Evolutionary conservation across 2,888 invertebrate species (phyloP).

Genomic region (Eurois occulta): DNA sequence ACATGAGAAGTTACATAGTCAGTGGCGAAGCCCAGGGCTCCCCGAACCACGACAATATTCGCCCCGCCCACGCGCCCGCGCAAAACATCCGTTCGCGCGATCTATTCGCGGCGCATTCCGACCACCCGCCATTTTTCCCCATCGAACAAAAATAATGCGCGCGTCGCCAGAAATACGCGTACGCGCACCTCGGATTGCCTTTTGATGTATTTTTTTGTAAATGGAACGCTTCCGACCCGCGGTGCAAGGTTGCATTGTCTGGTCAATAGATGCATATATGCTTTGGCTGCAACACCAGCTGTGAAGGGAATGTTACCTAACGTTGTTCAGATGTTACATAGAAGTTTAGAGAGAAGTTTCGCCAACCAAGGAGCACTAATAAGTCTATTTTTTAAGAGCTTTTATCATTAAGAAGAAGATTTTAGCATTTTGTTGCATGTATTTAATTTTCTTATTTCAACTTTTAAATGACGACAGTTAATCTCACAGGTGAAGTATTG

Average conservation of each 20-base stretch:
- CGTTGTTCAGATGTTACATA: background rate
- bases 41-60: conserved; percentile 63
- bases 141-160: conserved; percentile 84
- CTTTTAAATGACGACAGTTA: conserved; percentile 16
- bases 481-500: background rate
- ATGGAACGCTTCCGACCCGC: conserved; percentile 68
- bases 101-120: conserved; percentile 87
- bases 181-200: conserved; percentile 70
- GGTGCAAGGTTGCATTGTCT: conserved; percentile 69
- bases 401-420: background rate
- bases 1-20: conserved; percentile 15
- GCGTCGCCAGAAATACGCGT: conserved; percentile 83
- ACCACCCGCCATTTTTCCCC: conserved; percentile 83
- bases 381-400: conserved; percentile 7
- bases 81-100: conserved; percentile 84
- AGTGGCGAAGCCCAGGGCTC: conserved; percentile 39
- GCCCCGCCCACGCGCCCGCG: conserved; percentile 79
- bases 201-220: conserved; percentile 68
- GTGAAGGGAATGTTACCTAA: conserved; percentile 3
- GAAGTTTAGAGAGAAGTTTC: conserved; percentile 2
- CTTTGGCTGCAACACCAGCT: background rate
- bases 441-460: background rate
- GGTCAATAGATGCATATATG: conserved; percentile 9
- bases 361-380: conserved; percentile 8
- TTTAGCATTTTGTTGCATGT: background rate